phyloP scores from a whole-genome alignment of 1,140 invertebrate genomes.

The Drosophila saltans region DNA sequence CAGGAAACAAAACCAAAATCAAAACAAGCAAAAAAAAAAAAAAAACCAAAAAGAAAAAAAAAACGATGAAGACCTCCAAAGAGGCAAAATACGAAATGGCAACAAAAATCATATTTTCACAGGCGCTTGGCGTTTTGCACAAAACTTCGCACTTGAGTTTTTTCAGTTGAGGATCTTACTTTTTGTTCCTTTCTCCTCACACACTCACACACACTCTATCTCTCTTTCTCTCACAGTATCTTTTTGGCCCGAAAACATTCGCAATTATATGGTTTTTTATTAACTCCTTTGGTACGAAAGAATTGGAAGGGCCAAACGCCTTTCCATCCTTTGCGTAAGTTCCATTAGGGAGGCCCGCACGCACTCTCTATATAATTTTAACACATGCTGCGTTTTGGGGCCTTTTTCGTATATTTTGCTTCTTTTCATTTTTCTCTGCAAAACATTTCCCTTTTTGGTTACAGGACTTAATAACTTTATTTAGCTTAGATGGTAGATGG shows the following conservation, averaged over 20 bases:
- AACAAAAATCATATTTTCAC: constrained; percentile 75
- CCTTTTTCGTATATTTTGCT: constrained; percentile 52
- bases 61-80: constrained; percentile 59
- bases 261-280: constrained; percentile 80
- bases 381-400: constrained; percentile 77
- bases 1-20: constrained; percentile 19
- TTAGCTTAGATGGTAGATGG: constrained; percentile 67
- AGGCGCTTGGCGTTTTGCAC: constrained; percentile 80
- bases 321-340: constrained; percentile 20
- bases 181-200: not conserved
- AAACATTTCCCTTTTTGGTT: constrained; percentile 60
- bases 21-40: constrained; percentile 19
- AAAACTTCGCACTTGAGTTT: constrained; percentile 76
- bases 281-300: constrained; percentile 46
- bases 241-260: constrained; percentile 62
- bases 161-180: constrained; percentile 3
- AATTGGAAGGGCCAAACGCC: not conserved
- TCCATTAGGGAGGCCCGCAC: constrained; percentile 75
- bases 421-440: constrained; percentile 53
- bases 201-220: not conserved
- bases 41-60: constrained; percentile 43
- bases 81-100: constrained; percentile 62
- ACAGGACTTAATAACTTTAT: constrained; percentile 75
- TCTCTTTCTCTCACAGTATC: not conserved
- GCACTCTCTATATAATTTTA: constrained; percentile 82